Evolutionary conservation across 2,888 invertebrate species (phyloP), one percentile per base, ranked within the genome.

Genomic region (Agrotis clavis): DNA sequence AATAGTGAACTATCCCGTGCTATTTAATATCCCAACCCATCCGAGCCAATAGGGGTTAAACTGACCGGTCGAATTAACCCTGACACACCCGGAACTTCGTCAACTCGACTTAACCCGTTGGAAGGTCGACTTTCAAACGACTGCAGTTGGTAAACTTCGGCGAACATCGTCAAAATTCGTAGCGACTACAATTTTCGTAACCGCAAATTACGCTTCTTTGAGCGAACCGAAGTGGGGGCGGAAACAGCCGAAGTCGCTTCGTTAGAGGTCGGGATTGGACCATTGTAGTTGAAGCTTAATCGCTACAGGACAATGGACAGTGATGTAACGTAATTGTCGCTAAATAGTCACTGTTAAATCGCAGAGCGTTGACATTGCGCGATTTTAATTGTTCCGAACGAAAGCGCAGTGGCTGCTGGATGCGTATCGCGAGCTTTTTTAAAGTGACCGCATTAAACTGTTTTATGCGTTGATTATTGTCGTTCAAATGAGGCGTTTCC

Each of bases 201-300:
- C 95, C 96, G 90, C 96, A 96, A 96, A 96, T 96, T 95, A 94
- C 92, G 90, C 91, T 93, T 95, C 95, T 96, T 95, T 93, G 94
- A 93, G 89, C 88, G 90, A 86, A 80, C 90, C 92, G 91, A 93
- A 92, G 93, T 91, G 90, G 88, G 81, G 88, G 88, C 95, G 95
- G 95, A 94, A 94, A 92, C 88, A 87, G 88, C 89, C 94, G 94
- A 95, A 94, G 94, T 94, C 94, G 92, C 95, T 94, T 95, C 95
- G 95, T 95, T 95, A 95, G 93, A 89, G 92, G 90, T 91, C 92
- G 90, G 86, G 92, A 94, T 94, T 93, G 94, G 91, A 86, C 94
- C 86, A 96, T 96, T 96, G 96, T 96, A 90, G 90, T 90, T 86
- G 87, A 80, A 82, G 86, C 90, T 90, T 95, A 95, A 95, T 94